A percentile compares a stretch with the other conserved stretches of the same genome.
Evolutionary conservation across 1,140 invertebrate species (phyloP).

Genomic region (Leptoteleia sp.): DNA sequence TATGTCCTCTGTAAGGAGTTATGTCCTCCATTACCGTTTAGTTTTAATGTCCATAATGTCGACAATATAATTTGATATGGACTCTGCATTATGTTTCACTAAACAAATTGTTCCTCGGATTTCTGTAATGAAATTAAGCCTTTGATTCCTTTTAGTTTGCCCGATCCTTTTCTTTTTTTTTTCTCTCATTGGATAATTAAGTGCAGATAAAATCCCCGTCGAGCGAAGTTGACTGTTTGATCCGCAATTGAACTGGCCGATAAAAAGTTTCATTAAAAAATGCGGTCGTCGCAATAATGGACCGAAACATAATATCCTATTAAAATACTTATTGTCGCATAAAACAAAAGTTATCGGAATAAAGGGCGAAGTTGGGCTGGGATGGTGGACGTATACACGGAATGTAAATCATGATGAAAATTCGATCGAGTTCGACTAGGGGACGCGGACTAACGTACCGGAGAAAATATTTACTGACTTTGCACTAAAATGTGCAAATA

Average conservation of each 20-base stretch:
- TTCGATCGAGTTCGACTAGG: conserved; percentile 42
- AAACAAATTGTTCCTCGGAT: conserved; percentile 16
- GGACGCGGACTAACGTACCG: conserved; percentile 25
- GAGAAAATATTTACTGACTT: conserved; percentile 52
- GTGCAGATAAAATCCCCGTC: not conserved
- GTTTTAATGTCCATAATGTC: too few species aligned
- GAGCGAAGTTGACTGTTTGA: conserved; percentile 23
- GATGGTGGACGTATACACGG: conserved; percentile 11
- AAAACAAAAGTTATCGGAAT: conserved; percentile 45
- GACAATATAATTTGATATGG: too few species aligned
- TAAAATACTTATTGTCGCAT: conserved; percentile 47
- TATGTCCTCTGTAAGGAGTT: too few species aligned
- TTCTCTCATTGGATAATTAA: conserved; percentile 10
- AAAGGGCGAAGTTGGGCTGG: not conserved
- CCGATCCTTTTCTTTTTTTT: not conserved
- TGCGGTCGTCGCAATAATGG: not conserved
- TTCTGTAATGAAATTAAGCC: conserved; percentile 11
- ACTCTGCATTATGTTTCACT: too few species aligned
- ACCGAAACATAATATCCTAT: conserved; percentile 31
- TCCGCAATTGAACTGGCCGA: conserved; percentile 3
- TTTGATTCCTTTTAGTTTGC: conserved; percentile 10
- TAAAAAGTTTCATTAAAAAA: conserved; percentile 33
- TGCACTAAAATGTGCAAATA: conserved; percentile 47
- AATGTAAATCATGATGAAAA: conserved; percentile 58
- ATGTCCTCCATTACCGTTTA: too few species aligned